Evolutionary conservation across 2,888 invertebrate genomes (phyloP).

Genomic region (Agrotis puta): DNA sequence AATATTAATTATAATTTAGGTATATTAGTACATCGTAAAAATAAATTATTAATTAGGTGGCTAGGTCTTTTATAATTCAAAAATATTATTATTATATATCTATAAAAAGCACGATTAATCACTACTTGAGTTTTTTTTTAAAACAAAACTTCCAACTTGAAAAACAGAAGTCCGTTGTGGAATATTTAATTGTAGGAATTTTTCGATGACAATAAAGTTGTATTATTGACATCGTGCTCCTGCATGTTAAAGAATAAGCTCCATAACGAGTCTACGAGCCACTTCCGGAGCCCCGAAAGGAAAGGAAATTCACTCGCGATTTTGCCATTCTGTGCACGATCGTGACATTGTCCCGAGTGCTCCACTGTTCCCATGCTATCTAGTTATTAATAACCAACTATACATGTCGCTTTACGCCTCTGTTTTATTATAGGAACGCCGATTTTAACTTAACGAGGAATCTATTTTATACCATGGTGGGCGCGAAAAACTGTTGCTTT

Average conservation of each 20-base stretch:
- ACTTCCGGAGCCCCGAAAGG: constrained; percentile 88
- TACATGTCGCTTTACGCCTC: constrained; percentile 58
- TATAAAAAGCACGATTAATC: neutral
- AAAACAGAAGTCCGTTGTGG: constrained; percentile 6
- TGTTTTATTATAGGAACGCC: constrained; percentile 25
- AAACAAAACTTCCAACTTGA: constrained; percentile 1
- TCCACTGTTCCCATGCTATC: constrained; percentile 77
- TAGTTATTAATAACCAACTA: constrained; percentile 75
- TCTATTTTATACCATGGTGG: neutral
- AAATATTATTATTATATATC: too few relatives aligned
- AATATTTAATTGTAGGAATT: constrained; percentile 37
- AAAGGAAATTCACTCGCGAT: constrained; percentile 85
- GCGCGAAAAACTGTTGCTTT: constrained; percentile 7
- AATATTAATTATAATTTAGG: too few relatives aligned
- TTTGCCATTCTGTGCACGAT: constrained; percentile 83
- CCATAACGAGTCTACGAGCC: constrained; percentile 75
- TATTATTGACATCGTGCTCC: constrained; percentile 79
- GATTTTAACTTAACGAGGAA: constrained; percentile 14
- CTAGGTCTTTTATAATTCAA: neutral
- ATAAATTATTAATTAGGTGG: too few relatives aligned
- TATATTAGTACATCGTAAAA: too few relatives aligned
- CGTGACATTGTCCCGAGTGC: constrained; percentile 73
- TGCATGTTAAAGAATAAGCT: constrained; percentile 80
- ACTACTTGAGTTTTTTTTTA: neutral
- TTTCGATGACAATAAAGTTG: constrained; percentile 54